Evolutionary conservation across 1,140 invertebrate species (phyloP).

Genomic region (Leptopilina clavipes): DNA sequence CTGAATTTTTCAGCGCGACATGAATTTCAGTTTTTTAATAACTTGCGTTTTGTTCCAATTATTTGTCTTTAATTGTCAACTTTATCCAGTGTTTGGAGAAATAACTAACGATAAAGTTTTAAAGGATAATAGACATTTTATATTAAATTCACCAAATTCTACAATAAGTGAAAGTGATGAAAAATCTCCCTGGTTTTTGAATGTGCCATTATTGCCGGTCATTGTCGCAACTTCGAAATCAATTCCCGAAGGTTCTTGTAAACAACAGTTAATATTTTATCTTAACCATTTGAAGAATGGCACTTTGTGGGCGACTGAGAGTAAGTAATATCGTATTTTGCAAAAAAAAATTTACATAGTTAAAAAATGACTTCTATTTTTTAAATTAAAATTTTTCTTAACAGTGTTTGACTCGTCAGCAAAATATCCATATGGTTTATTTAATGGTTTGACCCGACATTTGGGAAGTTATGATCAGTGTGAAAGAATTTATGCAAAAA

Average conservation of each 20-base stretch:
- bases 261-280: constrained; percentile 45
- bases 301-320: constrained; percentile 49
- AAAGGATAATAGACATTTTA: too few species aligned
- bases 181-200: constrained; percentile 43
- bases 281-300: constrained; percentile 42
- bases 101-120: too few species aligned
- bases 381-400: too few species aligned
- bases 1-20: too few species aligned
- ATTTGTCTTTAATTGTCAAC: too few species aligned
- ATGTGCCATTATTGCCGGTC: constrained; percentile 43
- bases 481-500: constrained; percentile 45
- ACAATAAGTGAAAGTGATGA: neutral
- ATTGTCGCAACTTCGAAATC: constrained; percentile 39
- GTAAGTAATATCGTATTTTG: constrained; percentile 46
- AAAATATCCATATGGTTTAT: constrained; percentile 55
- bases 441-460: constrained; percentile 55
- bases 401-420: constrained; percentile 58
- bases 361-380: too few species aligned
- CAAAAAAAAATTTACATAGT: too few species aligned
- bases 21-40: too few species aligned
- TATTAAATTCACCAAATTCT: neutral
- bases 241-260: constrained; percentile 40
- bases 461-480: constrained; percentile 60
- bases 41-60: too few species aligned
- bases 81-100: too few species aligned